These are phyloP conservation scores for Acanthurus tractus DNA, from an alignment of 2,797 vertebrate genomes.

Conservation along the genomic window DNA sequence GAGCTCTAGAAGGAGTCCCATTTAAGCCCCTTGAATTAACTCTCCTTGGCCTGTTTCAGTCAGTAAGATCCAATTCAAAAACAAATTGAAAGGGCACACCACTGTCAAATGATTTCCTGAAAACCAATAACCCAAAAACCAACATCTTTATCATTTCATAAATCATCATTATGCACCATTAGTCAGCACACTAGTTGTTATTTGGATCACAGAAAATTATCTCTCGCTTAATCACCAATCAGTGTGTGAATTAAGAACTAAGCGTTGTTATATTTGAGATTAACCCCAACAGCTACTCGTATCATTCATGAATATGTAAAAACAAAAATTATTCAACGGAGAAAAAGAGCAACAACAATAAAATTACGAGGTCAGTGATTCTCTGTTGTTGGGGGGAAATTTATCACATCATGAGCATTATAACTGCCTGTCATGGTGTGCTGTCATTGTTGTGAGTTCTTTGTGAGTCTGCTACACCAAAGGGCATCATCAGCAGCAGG, in stretches of 20 bases:
- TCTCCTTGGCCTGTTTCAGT: not conserved
- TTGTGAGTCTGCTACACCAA: slow-evolving; percentile 58
- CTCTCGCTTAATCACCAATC: not conserved
- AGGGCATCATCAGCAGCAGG: slow-evolving; percentile 65
- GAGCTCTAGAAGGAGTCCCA: no score
- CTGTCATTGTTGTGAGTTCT: slow-evolving; percentile 37
- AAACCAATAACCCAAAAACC: not conserved
- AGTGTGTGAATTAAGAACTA: not conserved
- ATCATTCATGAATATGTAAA: not conserved
- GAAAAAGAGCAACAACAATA: not conserved
- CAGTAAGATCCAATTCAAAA: slow-evolving; percentile 24
- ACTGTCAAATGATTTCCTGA: not conserved
- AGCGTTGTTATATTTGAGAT: not conserved
- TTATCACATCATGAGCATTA: slow-evolving; percentile 37
- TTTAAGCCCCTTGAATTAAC: slow-evolving; percentile 11
- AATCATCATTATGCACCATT: not conserved
- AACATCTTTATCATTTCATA: not conserved
- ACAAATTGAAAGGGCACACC: not conserved
- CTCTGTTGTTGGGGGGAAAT: slow-evolving; percentile 9
- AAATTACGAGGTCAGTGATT: slow-evolving; percentile 30
- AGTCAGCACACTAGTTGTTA: not conserved
- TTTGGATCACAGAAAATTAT: not conserved
- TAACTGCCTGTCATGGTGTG: slow-evolving; percentile 33
- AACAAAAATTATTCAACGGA: no score
- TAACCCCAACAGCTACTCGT: not conserved